Conservation (phyloP, 2,888 invertebrate species). For the Microchrysa polita region DNA sequence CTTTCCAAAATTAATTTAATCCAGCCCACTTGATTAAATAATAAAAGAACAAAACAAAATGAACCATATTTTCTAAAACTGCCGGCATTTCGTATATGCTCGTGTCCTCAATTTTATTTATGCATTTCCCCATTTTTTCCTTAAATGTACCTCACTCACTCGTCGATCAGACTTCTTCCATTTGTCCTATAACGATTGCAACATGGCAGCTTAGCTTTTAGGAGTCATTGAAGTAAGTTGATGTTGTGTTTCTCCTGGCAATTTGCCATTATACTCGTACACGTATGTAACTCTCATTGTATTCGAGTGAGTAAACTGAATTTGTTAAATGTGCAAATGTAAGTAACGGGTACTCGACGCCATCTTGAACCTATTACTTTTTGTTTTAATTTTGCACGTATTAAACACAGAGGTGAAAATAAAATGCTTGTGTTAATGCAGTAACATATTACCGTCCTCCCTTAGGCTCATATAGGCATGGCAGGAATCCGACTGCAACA, state of each 20-base stretch:
- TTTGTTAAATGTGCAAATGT: neutral
- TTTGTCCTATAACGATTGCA: neutral
- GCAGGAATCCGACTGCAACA: too few relatives aligned
- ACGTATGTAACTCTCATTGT: neutral
- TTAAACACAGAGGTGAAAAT: too few relatives aligned
- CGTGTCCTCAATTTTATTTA: neutral
- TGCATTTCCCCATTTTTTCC: neutral
- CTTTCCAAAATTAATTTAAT: slow-evolving; percentile 10
- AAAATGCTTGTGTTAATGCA: too few relatives aligned
- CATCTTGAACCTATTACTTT: neutral
- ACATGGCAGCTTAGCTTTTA: neutral
- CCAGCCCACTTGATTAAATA: slow-evolving; percentile 3
- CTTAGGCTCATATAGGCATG: too few relatives aligned
- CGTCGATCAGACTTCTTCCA: neutral
- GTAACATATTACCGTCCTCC: too few relatives aligned
- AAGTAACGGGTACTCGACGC: slow-evolving; percentile 6
- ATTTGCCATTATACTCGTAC: slow-evolving; percentile 13
- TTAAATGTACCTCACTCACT: neutral
- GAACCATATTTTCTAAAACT: neutral
- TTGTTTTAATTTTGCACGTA: neutral
- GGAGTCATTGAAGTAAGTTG: neutral
- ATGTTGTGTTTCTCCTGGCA: neutral
- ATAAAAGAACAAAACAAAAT: neutral
- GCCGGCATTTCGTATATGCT: neutral
- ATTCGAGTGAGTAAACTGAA: neutral